Conservation (phyloP, 2,888 invertebrate species). For the Chironomus riparius region DNA sequence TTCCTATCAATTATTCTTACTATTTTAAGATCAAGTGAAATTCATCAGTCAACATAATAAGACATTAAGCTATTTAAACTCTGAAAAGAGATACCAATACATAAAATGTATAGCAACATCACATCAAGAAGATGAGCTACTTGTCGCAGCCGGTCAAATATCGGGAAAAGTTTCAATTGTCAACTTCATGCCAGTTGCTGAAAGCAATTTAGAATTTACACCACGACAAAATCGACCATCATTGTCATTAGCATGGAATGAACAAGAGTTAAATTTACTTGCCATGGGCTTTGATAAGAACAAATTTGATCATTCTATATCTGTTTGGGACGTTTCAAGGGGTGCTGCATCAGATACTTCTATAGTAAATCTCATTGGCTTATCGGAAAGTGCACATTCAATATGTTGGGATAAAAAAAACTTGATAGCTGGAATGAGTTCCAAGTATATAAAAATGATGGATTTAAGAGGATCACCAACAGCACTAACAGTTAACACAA, state of each 20-base stretch:
- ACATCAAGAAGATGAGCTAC: slow-evolving; percentile 61
- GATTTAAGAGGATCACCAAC: slow-evolving; percentile 71
- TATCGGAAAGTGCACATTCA: slow-evolving; percentile 76
- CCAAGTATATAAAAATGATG: slow-evolving; percentile 77
- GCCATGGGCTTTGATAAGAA: slow-evolving; percentile 85
- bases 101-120: slow-evolving; percentile 83
- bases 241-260: slow-evolving; percentile 82
- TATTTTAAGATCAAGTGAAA: slow-evolving; percentile 9
- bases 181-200: slow-evolving; percentile 60
- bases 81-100: slow-evolving; percentile 53
- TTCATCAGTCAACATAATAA: slow-evolving; percentile 11
- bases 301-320: slow-evolving; percentile 76
- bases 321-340: slow-evolving; percentile 70
- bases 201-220: slow-evolving; percentile 42
- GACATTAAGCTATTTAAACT: slow-evolving; percentile 22
- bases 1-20: slow-evolving; percentile 28
- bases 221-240: slow-evolving; percentile 79
- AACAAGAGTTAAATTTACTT: slow-evolving; percentile 66
- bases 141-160: slow-evolving; percentile 79
- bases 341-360: slow-evolving; percentile 39
- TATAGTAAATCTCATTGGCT: slow-evolving; percentile 57
- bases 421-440: slow-evolving; percentile 81
- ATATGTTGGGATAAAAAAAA: slow-evolving; percentile 73
- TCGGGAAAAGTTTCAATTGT: slow-evolving; percentile 81
- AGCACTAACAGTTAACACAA: slow-evolving; percentile 58